A percentile compares a stretch with the other conserved stretches of the same genome.
phyloP scores from a whole-genome alignment of 2,797 vertebrate species.

The Intellagama lesueurii region DNA sequence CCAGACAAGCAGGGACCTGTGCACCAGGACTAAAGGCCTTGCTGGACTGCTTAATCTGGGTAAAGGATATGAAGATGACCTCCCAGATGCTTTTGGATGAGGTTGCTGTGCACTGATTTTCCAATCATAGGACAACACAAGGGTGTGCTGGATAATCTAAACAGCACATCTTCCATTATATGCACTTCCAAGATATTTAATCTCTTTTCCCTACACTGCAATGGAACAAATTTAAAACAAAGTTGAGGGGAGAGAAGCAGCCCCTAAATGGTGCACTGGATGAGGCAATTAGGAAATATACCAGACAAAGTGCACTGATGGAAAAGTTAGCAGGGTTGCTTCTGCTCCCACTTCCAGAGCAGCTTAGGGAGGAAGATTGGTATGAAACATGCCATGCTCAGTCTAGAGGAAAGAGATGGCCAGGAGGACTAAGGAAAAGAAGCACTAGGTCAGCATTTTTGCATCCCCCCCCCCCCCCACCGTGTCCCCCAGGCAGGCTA shows the following conservation, averaged over 20 bases:
- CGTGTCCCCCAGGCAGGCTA: background rate
- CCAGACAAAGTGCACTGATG: background rate
- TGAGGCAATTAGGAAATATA: conserved; percentile 10
- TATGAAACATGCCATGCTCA: background rate
- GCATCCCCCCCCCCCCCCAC: conserved; percentile 33
- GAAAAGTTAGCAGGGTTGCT: background rate
- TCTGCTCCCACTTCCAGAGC: background rate
- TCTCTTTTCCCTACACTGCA: background rate
- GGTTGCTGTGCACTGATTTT: background rate
- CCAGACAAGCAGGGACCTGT: background rate
- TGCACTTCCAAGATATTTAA: background rate
- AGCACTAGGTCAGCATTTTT: background rate
- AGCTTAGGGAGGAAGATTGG: background rate
- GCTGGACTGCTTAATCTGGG: background rate
- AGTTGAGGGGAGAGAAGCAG: background rate
- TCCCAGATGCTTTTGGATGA: background rate
- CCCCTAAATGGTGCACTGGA: background rate
- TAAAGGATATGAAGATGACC: background rate
- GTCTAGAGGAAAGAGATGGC: conserved; percentile 26
- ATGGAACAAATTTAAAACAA: background rate
- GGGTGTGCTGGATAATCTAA: background rate
- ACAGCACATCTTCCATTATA: background rate
- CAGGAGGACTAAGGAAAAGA: background rate
- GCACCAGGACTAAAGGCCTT: background rate
- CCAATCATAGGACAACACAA: background rate